Evolutionary conservation across 2,888 invertebrate species (phyloP), one percentile per base, ranked within the genome.

Genomic region (Hyppa rectilinea): DNA sequence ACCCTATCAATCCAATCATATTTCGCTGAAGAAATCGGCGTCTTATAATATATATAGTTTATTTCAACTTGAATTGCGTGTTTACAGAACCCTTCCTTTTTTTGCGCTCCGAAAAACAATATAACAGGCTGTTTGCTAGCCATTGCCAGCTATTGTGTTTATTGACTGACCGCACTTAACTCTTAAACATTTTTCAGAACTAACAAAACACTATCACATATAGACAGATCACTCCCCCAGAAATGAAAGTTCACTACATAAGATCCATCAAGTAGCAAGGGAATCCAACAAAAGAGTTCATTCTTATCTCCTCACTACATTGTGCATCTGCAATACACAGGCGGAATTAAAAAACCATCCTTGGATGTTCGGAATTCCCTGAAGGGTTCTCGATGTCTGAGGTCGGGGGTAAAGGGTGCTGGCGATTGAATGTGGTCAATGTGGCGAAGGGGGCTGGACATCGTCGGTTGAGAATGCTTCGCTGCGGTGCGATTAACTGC

Each of bases 401-500:
- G 85, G 85, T 83, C 52, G 77, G 91, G 91, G 92, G 91, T 89
- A 90, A 88, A 90, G 90, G 90, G 84, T 81, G 80, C 74, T 85
- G 68, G 78, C 91, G 92, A 93, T 94, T 94, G 93, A 92, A 94
- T 94, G 93, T 87, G 94, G 94, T 92, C 88, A 87, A 69, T 90
- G 93, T 77, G 90, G 90, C 63, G 66, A 73, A 78, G 67, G 85
- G 87, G 85, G 84, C 86, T 90, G 91, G 87, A 85, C 87, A 85
- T 86, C 83, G 81, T 65, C 55, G 60, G 83, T 75, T 60, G 72
- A 80, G 80, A 85, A 85, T 82, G 78, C 85, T 82, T 79, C 66
- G 75, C 75, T 88, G 89, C 80, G 87, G 89, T 90, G 80, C 88
- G 87, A 90, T 92, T 92, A 89, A 91, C 90, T 88, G 89, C 87